Evolutionary conservation across 2,888 invertebrate species (phyloP).

Genomic region (Brassicogethes aeneus): DNA sequence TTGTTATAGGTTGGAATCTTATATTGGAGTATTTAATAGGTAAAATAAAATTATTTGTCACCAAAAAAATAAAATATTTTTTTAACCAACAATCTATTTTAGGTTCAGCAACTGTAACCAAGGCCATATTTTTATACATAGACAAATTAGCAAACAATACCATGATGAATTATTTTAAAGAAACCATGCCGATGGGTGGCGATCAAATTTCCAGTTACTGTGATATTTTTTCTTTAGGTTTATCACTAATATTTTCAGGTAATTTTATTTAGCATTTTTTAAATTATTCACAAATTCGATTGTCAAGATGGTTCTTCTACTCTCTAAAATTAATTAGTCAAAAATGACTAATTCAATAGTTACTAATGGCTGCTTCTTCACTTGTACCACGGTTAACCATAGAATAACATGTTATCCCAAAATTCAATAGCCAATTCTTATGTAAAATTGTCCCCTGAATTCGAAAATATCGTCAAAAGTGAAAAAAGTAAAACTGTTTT

Average conservation of each 20-base stretch:
- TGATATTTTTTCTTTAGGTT: conserved; percentile 65
- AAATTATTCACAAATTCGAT: too few species aligned
- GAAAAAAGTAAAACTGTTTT: too few species aligned
- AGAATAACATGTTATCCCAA: too few species aligned
- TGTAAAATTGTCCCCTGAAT: too few species aligned
- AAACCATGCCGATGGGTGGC: conserved; percentile 57
- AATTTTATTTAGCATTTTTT: conserved; percentile 22
- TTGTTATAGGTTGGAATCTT: conserved; percentile 90
- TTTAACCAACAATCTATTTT: conserved; percentile 12
- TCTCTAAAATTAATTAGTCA: too few species aligned
- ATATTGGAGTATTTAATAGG: conserved; percentile 84
- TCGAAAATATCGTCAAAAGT: too few species aligned
- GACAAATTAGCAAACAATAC: conserved; percentile 58
- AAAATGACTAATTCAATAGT: conserved; percentile 6
- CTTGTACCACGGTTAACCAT: too few species aligned
- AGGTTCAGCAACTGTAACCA: conserved; percentile 79
- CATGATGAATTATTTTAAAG: conserved; percentile 54
- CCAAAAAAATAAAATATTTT: too few species aligned
- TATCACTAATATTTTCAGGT: conserved; percentile 65
- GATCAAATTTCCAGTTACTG: conserved; percentile 61
- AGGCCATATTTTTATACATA: conserved; percentile 69
- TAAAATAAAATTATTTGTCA: conserved; percentile 28
- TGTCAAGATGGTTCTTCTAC: too few species aligned
- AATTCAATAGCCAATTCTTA: too few species aligned
- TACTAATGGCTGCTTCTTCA: too few species aligned